Conservation (phyloP, 1,140 invertebrate genomes). For the Saxidomus purpurata region DNA sequence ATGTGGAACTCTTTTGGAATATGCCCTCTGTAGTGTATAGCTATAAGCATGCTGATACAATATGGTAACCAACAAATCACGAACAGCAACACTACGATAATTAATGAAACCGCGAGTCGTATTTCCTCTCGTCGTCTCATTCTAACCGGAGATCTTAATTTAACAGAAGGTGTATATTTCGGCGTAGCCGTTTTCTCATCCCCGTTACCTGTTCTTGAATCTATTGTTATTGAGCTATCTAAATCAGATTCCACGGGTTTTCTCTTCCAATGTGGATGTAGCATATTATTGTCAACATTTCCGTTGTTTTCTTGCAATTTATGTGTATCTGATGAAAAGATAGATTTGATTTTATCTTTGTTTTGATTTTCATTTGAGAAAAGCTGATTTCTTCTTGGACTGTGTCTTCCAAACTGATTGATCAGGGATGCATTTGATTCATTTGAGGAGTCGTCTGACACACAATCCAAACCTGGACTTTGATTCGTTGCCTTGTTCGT, state of each 20-base stretch:
- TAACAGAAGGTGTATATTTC: background rate
- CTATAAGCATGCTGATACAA: conserved; percentile 82
- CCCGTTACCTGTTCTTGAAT: background rate
- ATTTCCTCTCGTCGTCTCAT: conserved; percentile 73
- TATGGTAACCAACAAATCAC: conserved; percentile 82
- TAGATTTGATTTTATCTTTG: background rate
- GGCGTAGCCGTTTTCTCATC: background rate
- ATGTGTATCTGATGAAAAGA: background rate
- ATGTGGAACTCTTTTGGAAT: conserved; percentile 75
- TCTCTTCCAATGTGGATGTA: conserved; percentile 18
- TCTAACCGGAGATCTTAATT: conserved; percentile 21
- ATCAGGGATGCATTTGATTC: conserved; percentile 21
- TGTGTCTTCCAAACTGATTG: background rate
- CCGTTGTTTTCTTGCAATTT: background rate
- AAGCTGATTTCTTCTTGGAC: background rate
- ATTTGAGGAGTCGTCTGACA: conserved; percentile 23
- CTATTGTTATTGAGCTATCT: background rate
- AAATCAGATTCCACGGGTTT: background rate
- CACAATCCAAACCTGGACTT: background rate
- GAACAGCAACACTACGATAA: conserved; percentile 79
- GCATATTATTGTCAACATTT: background rate
- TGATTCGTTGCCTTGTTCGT: background rate
- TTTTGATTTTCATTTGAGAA: background rate
- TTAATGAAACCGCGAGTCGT: conserved; percentile 73
- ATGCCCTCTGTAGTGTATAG: conserved; percentile 67